Base-by-base conservation (phyloP, 2,888 invertebrate genomes). In the Venustoraphidia nigricollis region DNA sequence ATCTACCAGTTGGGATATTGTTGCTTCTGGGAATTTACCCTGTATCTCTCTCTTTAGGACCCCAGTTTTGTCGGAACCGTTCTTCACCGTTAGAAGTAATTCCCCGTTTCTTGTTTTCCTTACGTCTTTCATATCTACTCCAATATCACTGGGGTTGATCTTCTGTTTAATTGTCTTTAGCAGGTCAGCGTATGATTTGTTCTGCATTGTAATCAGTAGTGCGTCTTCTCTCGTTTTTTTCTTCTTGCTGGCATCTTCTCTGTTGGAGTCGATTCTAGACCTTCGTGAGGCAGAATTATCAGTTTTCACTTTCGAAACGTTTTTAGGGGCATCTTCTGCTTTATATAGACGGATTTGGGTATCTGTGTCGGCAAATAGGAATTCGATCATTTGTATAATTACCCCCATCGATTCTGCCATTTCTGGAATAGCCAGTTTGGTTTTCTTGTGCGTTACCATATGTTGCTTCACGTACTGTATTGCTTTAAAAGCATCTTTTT, bases 341-440 rank as follows among this genome's bases (percentile, higher is more conserved):
- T n/a, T n/a, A n/a, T n/a, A n/a, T n/a, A n/a, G n/a, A n/a, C 4
- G 39, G 10, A 49, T 35, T 13, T 49, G 11, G 17, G 52, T 39
- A 5, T 27, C 9, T 36, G 41, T 50, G 34, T 51, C 46, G 4
- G 37, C 35, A 38, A 52, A 47, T 10, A 53, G 38, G 34, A 39
- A 54, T n/a, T n/a, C 34, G 53, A 52, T 17, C 38, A 37, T 36
- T 52, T 53, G 6, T 40, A 41, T 2, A 14, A n/a, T n/a, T n/a
- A n/a, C n/a, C n/a, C n/a, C n/a, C n/a, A n/a, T n/a, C n/a, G n/a
- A n/a, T n/a, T n/a, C n/a, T n/a, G n/a, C n/a, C n/a, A n/a, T n/a
- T n/a, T n/a, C n/a, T n/a, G n/a, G n/a, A n/a, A n/a, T n/a, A n/a
- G n/a, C n/a, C n/a, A n/a, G n/a, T n/a, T n/a, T n/a, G n/a, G n/a